Evolutionary conservation across 2,797 vertebrate genomes (phyloP), one percentile per base, ranked within the genome.

Genomic region (Melanotaenia pygmaea): DNA sequence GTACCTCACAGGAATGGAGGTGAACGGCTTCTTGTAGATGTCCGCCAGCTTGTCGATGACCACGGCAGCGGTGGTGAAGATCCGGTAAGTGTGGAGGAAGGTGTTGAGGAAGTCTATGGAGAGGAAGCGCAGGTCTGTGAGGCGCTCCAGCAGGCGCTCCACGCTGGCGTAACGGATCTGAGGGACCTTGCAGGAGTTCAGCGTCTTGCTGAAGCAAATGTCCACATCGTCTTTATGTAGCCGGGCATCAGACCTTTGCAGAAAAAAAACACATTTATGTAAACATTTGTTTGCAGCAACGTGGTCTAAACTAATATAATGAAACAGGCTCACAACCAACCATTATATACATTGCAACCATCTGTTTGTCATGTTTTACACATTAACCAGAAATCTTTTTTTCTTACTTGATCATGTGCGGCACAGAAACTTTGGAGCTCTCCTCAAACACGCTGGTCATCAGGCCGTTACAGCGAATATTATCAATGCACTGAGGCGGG

Each of bases 51-150:
- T 99, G 79, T 96, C 96, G 85, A 99, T 94, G 81, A 99, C 97
- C 32, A 98, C 96, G 3, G 95, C 83, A 0, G 97, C 96, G 0
- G 95, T 96, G 58, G 97, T 99, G 92, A 99, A 99, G 92, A 98
- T 97, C 58, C 98, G 91, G 75, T 99, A 99, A 5, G 98, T 99
- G 88, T 99, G 98, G 37, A 99, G 96, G 89, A 99, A 99, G 66
- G 97, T 98, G 90, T 99, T 99, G 80, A 99, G 97, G 92, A 99
- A 99, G 86, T 99, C 98, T 0, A 99, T 99, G 89, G 97, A 99
- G 53, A 99, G 96, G 93, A 99, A 99, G 34, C 98, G 91, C 89
- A 99, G 90, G 90, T 99, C 97, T 0, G 97, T 98, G 72, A 99
- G 91, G 13, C 97, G 94, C 87, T 99, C 98, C 92, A 99, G 81